phyloP scores from a whole-genome alignment of 2,888 invertebrate genomes.

The Deilephila elpenor region DNA sequence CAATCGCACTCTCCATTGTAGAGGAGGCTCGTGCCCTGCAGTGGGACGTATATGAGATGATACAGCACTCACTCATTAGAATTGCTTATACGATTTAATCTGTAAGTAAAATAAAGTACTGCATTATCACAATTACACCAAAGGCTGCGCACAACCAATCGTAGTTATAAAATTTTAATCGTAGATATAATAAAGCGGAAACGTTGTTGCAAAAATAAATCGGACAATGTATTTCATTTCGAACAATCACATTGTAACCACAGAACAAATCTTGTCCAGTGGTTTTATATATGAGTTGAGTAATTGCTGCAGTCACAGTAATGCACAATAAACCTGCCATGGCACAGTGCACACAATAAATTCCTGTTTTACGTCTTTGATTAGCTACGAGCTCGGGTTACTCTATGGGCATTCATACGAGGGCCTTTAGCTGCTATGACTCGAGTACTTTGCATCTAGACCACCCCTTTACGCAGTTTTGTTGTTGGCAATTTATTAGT shows the following conservation, averaged over 20 bases:
- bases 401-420: constrained; percentile 51
- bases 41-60: too few relatives aligned
- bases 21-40: too few relatives aligned
- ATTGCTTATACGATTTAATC: too few relatives aligned
- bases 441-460: constrained; percentile 63
- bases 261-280: constrained; percentile 33
- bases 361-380: constrained; percentile 81
- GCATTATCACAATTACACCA: background rate
- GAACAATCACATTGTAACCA: constrained; percentile 33
- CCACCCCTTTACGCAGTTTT: constrained; percentile 62
- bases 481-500: constrained; percentile 29
- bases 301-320: constrained; percentile 79
- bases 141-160: background rate
- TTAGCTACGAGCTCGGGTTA: constrained; percentile 76
- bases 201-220: constrained; percentile 29
- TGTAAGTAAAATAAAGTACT: background rate
- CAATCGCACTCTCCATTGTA: too few relatives aligned
- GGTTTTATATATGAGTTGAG: constrained; percentile 71
- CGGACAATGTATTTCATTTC: constrained; percentile 21
- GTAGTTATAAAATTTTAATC: constrained; percentile 19
- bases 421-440: constrained; percentile 54
- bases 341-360: constrained; percentile 80
- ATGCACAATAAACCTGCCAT: constrained; percentile 78
- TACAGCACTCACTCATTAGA: too few relatives aligned
- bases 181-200: constrained; percentile 31